A percentile compares a stretch with the other conserved stretches of the same genome.
Evolutionary conservation across 2,797 vertebrate species (phyloP).

Genomic region (Tinamus major): DNA sequence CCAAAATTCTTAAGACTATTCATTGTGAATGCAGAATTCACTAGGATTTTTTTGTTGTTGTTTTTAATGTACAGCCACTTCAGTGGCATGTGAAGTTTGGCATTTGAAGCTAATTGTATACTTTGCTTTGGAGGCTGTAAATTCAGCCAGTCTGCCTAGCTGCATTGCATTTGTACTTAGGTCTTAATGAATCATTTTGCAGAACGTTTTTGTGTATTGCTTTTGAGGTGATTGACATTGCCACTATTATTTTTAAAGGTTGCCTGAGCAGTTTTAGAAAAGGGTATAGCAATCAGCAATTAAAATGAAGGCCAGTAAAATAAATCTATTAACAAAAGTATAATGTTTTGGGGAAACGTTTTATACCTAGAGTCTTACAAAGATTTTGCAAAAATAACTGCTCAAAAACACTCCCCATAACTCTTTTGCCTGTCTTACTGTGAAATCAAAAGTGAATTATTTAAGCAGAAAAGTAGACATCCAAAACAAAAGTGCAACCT

Average conservation of each 20-base stretch:
- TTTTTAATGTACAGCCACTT: conserved; percentile 72
- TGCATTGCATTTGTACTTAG: conserved; percentile 18
- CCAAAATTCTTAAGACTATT: conserved; percentile 61
- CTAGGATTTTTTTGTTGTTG: neutral
- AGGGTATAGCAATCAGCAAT: conserved; percentile 10
- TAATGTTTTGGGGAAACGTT: neutral
- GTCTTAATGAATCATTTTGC: conserved; percentile 55
- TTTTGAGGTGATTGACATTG: conserved; percentile 46
- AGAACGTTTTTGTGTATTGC: neutral
- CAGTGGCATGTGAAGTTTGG: conserved; percentile 72
- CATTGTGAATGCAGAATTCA: conserved; percentile 44
- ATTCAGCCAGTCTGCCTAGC: conserved; percentile 27
- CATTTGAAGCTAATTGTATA: conserved; percentile 77
- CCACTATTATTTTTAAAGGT: conserved; percentile 65
- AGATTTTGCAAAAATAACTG: neutral
- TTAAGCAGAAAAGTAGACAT: neutral
- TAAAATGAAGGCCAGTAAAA: conserved; percentile 63
- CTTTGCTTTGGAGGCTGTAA: conserved; percentile 72
- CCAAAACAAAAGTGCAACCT: neutral
- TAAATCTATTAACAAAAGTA: conserved; percentile 57
- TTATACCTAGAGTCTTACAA: neutral
- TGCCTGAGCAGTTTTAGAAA: neutral
- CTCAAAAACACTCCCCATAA: neutral
- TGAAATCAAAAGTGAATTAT: neutral
- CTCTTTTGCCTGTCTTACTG: neutral